A percentile compares a stretch with the other conserved stretches of the same genome.
Evolutionary conservation across 2,113 vertebrate species (phyloP).

Genomic region (Hyaena hyaena): DNA sequence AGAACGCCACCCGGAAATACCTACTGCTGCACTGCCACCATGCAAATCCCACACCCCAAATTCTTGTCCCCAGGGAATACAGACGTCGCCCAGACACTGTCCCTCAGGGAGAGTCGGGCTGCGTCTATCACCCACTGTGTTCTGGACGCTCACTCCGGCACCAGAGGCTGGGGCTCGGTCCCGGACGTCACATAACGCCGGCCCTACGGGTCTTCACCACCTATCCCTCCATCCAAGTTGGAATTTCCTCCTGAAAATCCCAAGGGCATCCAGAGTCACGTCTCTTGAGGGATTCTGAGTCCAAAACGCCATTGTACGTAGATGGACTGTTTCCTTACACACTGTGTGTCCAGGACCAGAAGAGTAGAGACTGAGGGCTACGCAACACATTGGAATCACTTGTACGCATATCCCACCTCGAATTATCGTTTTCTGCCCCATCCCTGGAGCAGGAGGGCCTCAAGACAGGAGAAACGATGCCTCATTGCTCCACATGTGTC

Average conservation of each 20-base stretch:
- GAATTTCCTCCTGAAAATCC: neutral
- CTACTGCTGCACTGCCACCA: neutral
- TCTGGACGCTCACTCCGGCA: neutral
- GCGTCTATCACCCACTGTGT: rapidly evolving
- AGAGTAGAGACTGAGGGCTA: no score
- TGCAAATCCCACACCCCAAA: neutral
- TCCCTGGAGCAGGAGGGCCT: neutral
- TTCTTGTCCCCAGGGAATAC: neutral
- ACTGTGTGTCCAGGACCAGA: neutral
- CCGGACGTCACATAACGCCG: neutral
- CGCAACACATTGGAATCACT: no score
- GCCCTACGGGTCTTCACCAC: neutral
- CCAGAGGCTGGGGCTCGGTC: neutral
- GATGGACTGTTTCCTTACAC: neutral
- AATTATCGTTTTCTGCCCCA: no score
- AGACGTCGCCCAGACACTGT: rapidly evolving
- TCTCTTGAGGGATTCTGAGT: neutral
- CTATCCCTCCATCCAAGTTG: neutral
- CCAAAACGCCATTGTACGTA: neutral
- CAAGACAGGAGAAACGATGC: neutral
- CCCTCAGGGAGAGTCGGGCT: no score
- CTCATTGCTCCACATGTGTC: neutral
- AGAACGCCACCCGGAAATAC: neutral
- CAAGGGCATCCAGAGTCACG: no score
- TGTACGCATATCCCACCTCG: neutral